phyloP scores from a whole-genome alignment of 2,797 vertebrate genomes.

The Florisuga fusca region DNA sequence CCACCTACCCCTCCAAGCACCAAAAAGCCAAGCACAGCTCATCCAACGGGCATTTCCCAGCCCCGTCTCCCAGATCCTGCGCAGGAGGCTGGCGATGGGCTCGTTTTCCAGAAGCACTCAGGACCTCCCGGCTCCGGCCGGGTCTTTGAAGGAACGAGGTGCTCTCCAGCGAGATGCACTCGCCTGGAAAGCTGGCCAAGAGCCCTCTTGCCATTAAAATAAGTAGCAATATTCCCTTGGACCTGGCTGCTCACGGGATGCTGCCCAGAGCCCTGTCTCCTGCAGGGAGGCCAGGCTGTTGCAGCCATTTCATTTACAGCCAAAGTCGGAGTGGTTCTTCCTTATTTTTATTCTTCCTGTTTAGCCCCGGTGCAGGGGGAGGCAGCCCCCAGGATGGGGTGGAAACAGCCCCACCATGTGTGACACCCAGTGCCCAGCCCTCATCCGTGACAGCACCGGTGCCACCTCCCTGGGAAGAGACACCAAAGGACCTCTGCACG shows the following conservation, averaged over 20 bases:
- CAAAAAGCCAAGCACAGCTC: neutral
- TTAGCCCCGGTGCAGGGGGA: neutral
- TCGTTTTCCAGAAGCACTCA: neutral
- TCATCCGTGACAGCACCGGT: rapidly evolving
- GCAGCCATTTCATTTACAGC: neutral
- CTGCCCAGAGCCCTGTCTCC: neutral
- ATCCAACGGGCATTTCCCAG: rapidly evolving
- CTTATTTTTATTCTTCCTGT: no score
- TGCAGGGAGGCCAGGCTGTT: neutral
- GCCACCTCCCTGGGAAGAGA: rapidly evolving
- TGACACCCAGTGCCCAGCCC: neutral
- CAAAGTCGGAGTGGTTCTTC: rapidly evolving
- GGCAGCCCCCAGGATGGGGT: no score
- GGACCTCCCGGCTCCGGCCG: rapidly evolving
- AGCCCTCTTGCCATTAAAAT: neutral
- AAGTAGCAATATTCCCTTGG: neutral
- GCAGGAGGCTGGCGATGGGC: neutral
- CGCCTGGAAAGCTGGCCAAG: neutral
- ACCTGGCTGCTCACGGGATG: neutral
- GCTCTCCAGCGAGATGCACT: neutral
- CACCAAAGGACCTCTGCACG: neutral
- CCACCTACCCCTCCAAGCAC: neutral
- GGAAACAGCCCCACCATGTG: rapidly evolving
- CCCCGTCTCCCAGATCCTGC: rapidly evolving
- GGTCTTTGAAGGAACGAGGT: neutral